These are phyloP conservation scores for Xerus inauris DNA, from an alignment of 2,113 vertebrate genomes.

Conservation along the genomic window DNA sequence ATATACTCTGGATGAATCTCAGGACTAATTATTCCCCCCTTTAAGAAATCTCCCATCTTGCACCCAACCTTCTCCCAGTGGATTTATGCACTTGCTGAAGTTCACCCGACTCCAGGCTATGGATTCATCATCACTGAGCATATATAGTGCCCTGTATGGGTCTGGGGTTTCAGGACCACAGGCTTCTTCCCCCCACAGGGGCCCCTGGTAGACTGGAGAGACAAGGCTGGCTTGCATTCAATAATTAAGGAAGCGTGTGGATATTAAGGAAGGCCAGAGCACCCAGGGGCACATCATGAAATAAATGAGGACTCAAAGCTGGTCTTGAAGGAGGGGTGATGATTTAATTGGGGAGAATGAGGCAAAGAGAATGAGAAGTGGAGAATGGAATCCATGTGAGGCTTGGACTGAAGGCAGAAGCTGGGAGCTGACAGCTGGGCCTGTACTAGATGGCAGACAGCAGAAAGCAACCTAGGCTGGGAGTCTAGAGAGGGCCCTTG, in stretches of 20 bases:
- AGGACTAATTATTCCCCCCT: not conserved
- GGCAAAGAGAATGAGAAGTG: not conserved
- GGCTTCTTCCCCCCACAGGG: fast-evolving
- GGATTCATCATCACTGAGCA: not conserved
- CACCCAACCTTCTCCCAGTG: not conserved
- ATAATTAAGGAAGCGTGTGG: too few species aligned
- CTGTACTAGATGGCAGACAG: not conserved
- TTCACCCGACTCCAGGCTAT: not conserved
- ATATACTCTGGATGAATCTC: not conserved
- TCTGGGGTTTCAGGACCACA: not conserved
- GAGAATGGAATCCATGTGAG: not conserved
- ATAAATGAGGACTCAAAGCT: not conserved
- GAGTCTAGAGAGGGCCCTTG: too few species aligned
- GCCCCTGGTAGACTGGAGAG: fast-evolving
- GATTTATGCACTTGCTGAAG: too few species aligned
- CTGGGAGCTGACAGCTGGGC: not conserved
- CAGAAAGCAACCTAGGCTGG: not conserved
- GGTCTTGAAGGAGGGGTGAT: not conserved
- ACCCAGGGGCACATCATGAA: not conserved
- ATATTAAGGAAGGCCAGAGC: not conserved
- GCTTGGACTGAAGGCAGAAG: not conserved
- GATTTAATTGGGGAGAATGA: not conserved
- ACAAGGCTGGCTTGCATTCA: not conserved
- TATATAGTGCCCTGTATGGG: fast-evolving
- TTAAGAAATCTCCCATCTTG: not conserved